Conservation (phyloP, 2,113 vertebrate species). For the mouse (Mus musculus) region GRCm39 chrX:132008001-132008500, state of each 20-base stretch:
- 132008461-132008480: constrained; percentile 23
- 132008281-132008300: constrained; percentile 46
- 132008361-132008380: not conserved
- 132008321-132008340: constrained; percentile 37
- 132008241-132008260: constrained; percentile 14
- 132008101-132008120: not conserved
- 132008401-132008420: not conserved
- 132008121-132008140: constrained; percentile 12
- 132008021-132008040: constrained; percentile 65
- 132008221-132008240: constrained; percentile 59
- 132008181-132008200: constrained; percentile 54
- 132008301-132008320: constrained; percentile 54
- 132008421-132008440: constrained; percentile 6
- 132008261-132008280: constrained; percentile 56
- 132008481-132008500: not conserved
- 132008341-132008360: constrained; percentile 6
- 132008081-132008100: not conserved
- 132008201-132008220: constrained; percentile 56
- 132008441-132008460: not conserved
- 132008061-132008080: constrained; percentile 7
- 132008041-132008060: not conserved
- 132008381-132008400: constrained; percentile 58
- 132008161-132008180: not conserved
- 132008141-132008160: constrained; percentile 43
- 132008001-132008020: constrained; percentile 17